A percentile compares a stretch with the other conserved stretches of the same genome.
Evolutionary conservation across 2,113 vertebrate genomes (phyloP).

Genomic region (Nicator chloris): DNA sequence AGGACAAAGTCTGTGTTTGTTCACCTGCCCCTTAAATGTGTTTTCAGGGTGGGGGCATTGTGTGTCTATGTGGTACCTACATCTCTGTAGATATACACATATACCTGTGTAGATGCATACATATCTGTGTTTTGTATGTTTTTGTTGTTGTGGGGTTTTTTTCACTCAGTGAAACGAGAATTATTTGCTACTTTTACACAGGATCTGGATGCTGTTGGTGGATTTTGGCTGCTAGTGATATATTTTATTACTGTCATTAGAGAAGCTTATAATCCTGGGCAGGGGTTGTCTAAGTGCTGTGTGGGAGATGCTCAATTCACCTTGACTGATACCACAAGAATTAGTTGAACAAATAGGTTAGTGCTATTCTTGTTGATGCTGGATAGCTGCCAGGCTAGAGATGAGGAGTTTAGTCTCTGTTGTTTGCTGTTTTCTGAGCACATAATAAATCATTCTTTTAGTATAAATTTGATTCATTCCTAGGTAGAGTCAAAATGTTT

Average conservation of each 20-base stretch:
- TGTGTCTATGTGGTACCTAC: neutral
- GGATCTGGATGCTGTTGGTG: neutral
- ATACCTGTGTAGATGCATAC: neutral
- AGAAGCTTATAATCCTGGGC: neutral
- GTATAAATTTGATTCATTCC: neutral
- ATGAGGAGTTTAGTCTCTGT: neutral
- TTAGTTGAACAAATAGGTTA: neutral
- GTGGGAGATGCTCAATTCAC: neutral
- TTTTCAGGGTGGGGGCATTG: neutral
- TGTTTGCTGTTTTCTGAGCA: neutral
- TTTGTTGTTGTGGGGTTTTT: neutral
- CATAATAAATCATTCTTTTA: neutral
- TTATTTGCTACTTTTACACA: neutral
- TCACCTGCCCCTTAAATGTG: neutral
- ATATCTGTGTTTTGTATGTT: rapidly evolving
- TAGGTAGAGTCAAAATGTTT: neutral
- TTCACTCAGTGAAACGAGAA: neutral
- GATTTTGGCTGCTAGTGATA: neutral
- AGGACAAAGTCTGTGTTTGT: neutral
- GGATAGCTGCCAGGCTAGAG: neutral
- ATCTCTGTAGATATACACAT: neutral
- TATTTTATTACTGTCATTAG: neutral
- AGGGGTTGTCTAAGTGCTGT: neutral
- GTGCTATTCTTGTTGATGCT: neutral
- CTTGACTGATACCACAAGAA: neutral